Base-by-base conservation (phyloP, 2,888 invertebrate species). In the Athalia rosae region DNA sequence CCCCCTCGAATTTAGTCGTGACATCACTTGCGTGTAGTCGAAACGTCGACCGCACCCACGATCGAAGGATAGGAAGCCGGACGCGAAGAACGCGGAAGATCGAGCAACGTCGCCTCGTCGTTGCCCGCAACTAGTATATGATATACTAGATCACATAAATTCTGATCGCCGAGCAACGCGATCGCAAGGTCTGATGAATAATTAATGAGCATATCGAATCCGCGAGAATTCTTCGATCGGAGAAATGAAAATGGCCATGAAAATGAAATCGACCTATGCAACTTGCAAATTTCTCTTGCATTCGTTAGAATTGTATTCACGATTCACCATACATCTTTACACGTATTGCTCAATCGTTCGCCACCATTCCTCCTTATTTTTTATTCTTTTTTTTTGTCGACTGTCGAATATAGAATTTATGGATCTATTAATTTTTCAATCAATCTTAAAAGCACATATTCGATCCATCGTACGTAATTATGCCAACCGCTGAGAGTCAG, bases 111-210 rank as follows among this genome's bases (percentile, higher is more conserved):
- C 71, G 56, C 71, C 45, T 58, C 41, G 74, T 58, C 56, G 56
- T 71, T 71, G 56, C 71, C 45, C 58, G 50, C 53, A 71, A 45
- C 71, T 58, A n/a, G 41, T 41, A 13, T 13, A 47, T 47, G 56
- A 71, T 56, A 47, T 74, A 62, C 74, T 62, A 58, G 74, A 74
- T 74, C 74, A 62, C 74, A 74, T 74, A 74, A 74, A 74, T 61
- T 43, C 15, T 43, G 74, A 58, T 74, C 74, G 5, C 28, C n/a
- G 73, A 66, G 77, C 48, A 50, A 59, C 71, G 76, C 64, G 61
- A 43, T 41, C 77, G 76, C 81, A 82, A 83, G 80, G 78, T 78
- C 81, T 82, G 63, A 48, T 79, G 80, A 82, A 83, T 84, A 83
- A 81, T 81, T 82, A 80, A 84, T 80, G 61, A 53, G 73, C 66